Percentiles rank a stretch among this genome's conserved stretches.
These are phyloP conservation scores for Agriotes lineatus DNA, from an alignment of 2,888 invertebrate genomes.

Conservation along the genomic window DNA sequence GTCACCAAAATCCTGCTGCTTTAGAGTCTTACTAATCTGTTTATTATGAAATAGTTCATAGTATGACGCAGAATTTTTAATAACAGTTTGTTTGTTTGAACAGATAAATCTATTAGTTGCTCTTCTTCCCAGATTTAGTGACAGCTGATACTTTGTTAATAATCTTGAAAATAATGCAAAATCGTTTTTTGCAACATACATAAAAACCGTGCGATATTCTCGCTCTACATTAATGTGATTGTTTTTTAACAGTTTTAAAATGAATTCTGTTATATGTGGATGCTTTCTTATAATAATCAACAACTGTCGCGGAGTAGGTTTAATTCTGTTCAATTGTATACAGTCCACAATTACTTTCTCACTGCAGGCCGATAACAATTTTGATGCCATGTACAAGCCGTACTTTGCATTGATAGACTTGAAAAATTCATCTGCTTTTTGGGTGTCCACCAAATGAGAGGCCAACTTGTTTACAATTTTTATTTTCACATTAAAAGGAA, in stretches of 20 bases:
- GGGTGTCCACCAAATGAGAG: conserved; percentile 6
- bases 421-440: conserved; percentile 35
- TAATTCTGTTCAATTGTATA: not conserved
- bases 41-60: conserved; percentile 4
- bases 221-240: too few relatives aligned
- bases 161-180: too few relatives aligned
- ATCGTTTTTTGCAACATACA: too few relatives aligned
- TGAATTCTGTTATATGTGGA: not conserved
- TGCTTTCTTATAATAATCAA: conserved; percentile 5
- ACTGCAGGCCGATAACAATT: conserved; percentile 35
- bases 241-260: conserved; percentile 1
- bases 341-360: conserved; percentile 1
- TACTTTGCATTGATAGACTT: conserved; percentile 33
- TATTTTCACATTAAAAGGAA: conserved; percentile 36
- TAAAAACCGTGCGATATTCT: not conserved
- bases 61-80: conserved; percentile 4
- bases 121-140: conserved; percentile 19
- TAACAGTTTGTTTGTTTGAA: conserved; percentile 13
- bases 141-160: not conserved
- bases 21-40: conserved; percentile 13
- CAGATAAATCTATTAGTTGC: conserved; percentile 27
- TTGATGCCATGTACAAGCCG: conserved; percentile 34
- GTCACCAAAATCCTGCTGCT: conserved; percentile 22
- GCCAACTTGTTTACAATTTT: conserved; percentile 36
- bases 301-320: conserved; percentile 15